Percentiles rank a stretch among this genome's conserved stretches.
phyloP scores from a whole-genome alignment of 2,888 invertebrate genomes.

The Eurois occulta region DNA sequence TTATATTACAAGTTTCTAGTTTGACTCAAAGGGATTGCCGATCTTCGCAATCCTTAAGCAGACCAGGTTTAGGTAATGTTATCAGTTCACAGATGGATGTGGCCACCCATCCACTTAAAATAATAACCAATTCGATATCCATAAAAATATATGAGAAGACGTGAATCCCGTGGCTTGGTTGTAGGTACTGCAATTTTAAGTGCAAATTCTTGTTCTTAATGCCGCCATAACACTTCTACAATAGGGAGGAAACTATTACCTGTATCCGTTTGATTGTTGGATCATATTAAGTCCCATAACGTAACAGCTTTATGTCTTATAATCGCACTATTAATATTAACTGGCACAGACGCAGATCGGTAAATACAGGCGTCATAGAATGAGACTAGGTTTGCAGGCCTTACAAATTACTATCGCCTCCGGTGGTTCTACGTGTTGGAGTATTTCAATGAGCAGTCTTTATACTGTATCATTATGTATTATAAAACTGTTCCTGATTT shows the following conservation, averaged over 20 bases:
- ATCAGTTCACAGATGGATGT: slow-evolving; percentile 16
- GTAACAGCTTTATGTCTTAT: slow-evolving; percentile 45
- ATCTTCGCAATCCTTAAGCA: slow-evolving; percentile 23
- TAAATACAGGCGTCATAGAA: slow-evolving; percentile 53
- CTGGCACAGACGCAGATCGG: slow-evolving; percentile 21
- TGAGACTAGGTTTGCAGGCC: slow-evolving; percentile 61
- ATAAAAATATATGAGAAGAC: slow-evolving; percentile 24
- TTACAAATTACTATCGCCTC: slow-evolving; percentile 66
- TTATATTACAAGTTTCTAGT: slow-evolving; percentile 21
- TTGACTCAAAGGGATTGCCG: slow-evolving; percentile 14
- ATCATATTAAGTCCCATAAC: slow-evolving; percentile 42
- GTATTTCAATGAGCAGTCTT: slow-evolving; percentile 61
- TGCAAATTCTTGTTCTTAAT: slow-evolving; percentile 40
- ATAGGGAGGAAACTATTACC: slow-evolving; percentile 24
- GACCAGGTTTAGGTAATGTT: slow-evolving; percentile 27
- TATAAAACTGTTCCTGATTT: slow-evolving; percentile 58
- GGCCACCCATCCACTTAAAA: slow-evolving; percentile 28
- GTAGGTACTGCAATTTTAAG: slow-evolving; percentile 15
- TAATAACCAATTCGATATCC: slow-evolving; percentile 37
- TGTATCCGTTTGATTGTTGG: slow-evolving; percentile 28
- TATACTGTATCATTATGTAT: slow-evolving; percentile 57
- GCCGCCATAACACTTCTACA: slow-evolving; percentile 20
- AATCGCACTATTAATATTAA: slow-evolving; percentile 40
- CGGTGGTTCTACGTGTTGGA: slow-evolving; percentile 53
- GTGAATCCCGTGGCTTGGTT: slow-evolving; percentile 13